Conservation (phyloP, 2,888 invertebrate species). For the Tenthredo mesomela region DNA sequence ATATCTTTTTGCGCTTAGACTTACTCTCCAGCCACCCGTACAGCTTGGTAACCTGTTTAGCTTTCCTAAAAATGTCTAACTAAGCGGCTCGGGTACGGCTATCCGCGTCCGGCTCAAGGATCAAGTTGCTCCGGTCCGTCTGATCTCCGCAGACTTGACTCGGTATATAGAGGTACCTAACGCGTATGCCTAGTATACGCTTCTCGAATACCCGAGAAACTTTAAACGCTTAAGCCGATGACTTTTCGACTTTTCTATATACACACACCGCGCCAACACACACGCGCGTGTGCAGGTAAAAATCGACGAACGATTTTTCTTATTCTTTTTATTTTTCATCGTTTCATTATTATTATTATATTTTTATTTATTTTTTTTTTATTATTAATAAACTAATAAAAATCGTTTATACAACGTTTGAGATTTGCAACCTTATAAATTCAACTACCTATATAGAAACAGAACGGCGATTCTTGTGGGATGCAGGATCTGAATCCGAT, state of each 20-base stretch:
- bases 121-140: constrained; percentile 68
- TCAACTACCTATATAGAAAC: neutral
- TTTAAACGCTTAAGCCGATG: constrained; percentile 75
- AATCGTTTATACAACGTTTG: neutral
- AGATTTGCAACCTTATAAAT: neutral
- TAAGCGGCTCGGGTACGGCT: constrained; percentile 76
- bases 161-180: neutral
- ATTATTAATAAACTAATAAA: too few relatives aligned
- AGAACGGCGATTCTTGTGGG: neutral
- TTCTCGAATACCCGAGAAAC: constrained; percentile 75
- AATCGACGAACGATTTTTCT: neutral
- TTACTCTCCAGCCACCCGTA: constrained; percentile 14
- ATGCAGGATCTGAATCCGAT: constrained; percentile 31
- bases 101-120: constrained; percentile 76
- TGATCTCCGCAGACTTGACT: constrained; percentile 35
- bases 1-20: neutral
- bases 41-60: constrained; percentile 65
- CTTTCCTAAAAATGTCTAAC: constrained; percentile 66
- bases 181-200: constrained; percentile 55
- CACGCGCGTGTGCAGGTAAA: neutral
- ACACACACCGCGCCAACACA: neutral
- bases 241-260: constrained; percentile 69
- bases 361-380: too few relatives aligned
- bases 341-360: neutral
- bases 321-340: neutral